Evolutionary conservation across 2,888 invertebrate species (phyloP).

Genomic region (Polyploca ridens): DNA sequence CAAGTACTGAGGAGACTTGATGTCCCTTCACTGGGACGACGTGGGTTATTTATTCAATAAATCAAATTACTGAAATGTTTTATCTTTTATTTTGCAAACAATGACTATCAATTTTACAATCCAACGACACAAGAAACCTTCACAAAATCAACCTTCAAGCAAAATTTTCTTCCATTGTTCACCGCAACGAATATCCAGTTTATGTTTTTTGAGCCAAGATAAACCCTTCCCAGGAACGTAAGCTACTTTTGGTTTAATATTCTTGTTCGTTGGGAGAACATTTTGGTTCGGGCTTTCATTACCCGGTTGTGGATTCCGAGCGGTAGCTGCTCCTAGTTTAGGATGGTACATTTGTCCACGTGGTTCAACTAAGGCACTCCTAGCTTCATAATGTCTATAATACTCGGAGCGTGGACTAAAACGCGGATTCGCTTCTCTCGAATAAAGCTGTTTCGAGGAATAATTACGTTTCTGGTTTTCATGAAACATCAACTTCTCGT

Average conservation of each 20-base stretch:
- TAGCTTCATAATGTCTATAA: conserved; percentile 54
- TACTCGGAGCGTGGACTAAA: conserved; percentile 26
- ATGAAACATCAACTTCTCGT: conserved; percentile 56
- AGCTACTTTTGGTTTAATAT: conserved; percentile 4
- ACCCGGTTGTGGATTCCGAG: conserved; percentile 5
- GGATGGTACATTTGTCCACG: conserved; percentile 1
- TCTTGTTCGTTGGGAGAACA: background rate
- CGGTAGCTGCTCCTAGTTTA: background rate
- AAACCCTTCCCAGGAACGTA: conserved; percentile 40
- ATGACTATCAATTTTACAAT: conserved; percentile 30
- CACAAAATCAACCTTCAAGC: conserved; percentile 43
- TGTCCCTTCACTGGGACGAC: conserved; percentile 32
- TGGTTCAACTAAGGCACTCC: conserved; percentile 42
- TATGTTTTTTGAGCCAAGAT: conserved; percentile 61
- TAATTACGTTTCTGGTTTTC: conserved; percentile 31
- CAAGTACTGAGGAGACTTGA: background rate
- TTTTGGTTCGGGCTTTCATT: background rate
- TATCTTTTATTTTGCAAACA: conserved; percentile 30
- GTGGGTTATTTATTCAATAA: conserved; percentile 28
- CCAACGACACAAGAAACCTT: conserved; percentile 26
- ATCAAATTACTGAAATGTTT: conserved; percentile 34
- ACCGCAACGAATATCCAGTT: conserved; percentile 51
- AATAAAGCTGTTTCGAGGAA: conserved; percentile 38
- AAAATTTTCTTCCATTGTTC: conserved; percentile 61
- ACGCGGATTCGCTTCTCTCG: conserved; percentile 19